Evolutionary conservation across 2,888 invertebrate species (phyloP), one percentile per base, ranked within the genome.

Genomic region (Alviniconcha strummeri): DNA sequence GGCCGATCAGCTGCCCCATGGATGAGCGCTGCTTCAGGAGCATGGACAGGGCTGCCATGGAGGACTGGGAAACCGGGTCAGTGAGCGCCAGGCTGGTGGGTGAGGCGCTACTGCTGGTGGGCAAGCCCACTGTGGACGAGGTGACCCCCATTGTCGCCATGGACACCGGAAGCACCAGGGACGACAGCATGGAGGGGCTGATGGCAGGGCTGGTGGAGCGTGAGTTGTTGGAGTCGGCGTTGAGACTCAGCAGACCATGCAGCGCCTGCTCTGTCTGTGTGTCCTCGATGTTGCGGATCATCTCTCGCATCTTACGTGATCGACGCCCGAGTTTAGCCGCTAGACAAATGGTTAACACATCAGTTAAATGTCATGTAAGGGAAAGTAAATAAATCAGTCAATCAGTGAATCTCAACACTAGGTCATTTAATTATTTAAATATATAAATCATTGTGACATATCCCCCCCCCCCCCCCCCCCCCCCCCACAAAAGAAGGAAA

Each of bases 321-420:
- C 93, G 89, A 6, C 93, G 89, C 52, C 93, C 93, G 75, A 93
- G 89, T 83, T 94, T 94, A 56, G 93, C 93, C 87, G 93, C 93
- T 91, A 83, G 6, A 87, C 86, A 56, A 64, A 3, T 36, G 36
- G 36, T 36, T 36, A 36, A 36, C 36, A 36, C 64, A 64, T 64
- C 36, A 36, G 36, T 36, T 36, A 36, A 36, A 36, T 36, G 36
- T 36, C 36, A 36, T 36, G 36, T 36, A 36, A 36, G 36, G 36
- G 36, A 36, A 36, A 36, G 36, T 36, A 36, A 36, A 36, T 36
- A 36, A 36, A 36, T 36, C 36, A 36, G 36, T 36, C 36, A 36
- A 36, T 36, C 36, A 36, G 36, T 36, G 36, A 36, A 36, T 36
- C 36, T 36, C 36, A 36, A 36, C 36, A 36, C 36, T 36, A 36